Conservation (phyloP, 92 coral and sea anemone genomes). For the Diadumene lineata region DNA sequence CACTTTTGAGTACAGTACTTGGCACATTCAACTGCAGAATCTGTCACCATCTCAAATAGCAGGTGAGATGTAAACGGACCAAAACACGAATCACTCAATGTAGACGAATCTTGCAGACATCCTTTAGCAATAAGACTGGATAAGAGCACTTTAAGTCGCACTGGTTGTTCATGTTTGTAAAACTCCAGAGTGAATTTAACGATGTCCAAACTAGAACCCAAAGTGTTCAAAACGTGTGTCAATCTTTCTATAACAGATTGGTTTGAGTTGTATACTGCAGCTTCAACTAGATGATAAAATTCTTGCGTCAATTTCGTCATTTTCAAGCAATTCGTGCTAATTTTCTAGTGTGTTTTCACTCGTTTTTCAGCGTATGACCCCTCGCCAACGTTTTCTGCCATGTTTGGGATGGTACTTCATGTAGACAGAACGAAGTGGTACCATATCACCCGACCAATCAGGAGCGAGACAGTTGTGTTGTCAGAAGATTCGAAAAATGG, state of each 20-base stretch:
- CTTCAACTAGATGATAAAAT: constrained; percentile 13
- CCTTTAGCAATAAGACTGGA: constrained; percentile 31
- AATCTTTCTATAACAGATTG: constrained; percentile 20
- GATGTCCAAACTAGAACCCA: constrained; percentile 4
- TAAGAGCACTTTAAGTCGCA: constrained; percentile 10
- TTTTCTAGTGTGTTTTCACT: neutral
- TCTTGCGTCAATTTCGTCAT: neutral
- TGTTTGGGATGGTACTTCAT: constrained; percentile 8
- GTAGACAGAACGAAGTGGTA: too few relatives aligned
- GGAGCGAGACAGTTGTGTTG: constrained; percentile 2
- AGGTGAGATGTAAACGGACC: constrained; percentile 34
- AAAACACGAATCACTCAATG: constrained; percentile 17
- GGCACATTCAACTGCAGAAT: constrained; percentile 48
- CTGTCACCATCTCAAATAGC: constrained; percentile 44
- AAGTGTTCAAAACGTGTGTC: neutral
- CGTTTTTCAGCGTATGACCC: neutral
- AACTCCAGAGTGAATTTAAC: constrained; percentile 43
- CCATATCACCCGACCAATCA: constrained; percentile 29
- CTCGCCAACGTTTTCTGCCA: constrained; percentile 22
- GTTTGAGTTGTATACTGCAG: constrained; percentile 16
- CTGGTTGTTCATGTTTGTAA: constrained; percentile 31
- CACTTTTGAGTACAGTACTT: constrained; percentile 48
- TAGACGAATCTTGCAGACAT: constrained; percentile 19
- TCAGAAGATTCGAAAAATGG: constrained; percentile 51
- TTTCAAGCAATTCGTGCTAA: neutral